A percentile compares a stretch with the other conserved stretches of the same genome.
Evolutionary conservation across 2,888 invertebrate genomes (phyloP).

Genomic region (Drosophila gaucha): DNA sequence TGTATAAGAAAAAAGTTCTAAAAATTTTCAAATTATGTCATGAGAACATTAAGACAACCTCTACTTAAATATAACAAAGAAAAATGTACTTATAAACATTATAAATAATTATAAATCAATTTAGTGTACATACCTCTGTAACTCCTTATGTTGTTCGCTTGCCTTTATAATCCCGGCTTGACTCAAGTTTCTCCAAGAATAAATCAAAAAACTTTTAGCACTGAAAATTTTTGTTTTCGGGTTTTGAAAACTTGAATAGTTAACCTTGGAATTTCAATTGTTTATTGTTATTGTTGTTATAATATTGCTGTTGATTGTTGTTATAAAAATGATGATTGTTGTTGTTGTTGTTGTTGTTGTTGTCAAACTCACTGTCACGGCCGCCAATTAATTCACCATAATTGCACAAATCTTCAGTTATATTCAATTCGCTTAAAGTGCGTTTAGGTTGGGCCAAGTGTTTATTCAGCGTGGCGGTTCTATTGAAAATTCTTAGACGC

Average conservation of each 20-base stretch:
- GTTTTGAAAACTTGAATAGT: conserved; percentile 23
- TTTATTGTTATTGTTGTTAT: conserved; percentile 16
- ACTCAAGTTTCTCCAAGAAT: conserved; percentile 1
- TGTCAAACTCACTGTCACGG: conserved; percentile 27
- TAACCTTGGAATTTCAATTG: conserved; percentile 35
- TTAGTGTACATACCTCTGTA: neutral
- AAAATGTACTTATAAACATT: neutral
- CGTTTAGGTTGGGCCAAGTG: conserved; percentile 62
- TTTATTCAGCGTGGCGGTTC: conserved; percentile 76
- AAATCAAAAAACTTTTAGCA: neutral
- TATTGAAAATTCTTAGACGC: conserved; percentile 82
- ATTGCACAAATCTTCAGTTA: conserved; percentile 83
- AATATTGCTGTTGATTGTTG: conserved; percentile 10
- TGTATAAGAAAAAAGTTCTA: too few species aligned
- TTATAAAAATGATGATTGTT: too few species aligned
- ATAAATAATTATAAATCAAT: too few species aligned
- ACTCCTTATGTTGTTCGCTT: neutral
- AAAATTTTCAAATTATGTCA: too few species aligned
- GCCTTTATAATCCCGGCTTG: neutral
- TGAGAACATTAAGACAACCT: too few species aligned
- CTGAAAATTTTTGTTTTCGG: neutral
- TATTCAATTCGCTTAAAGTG: conserved; percentile 76
- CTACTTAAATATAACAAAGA: too few species aligned
- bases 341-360: conserved; percentile 3
- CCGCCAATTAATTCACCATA: conserved; percentile 84